Percentiles rank a stretch among this genome's conserved stretches.
Conservation (phyloP, 1,140 invertebrate genomes). For the Tetragonula clypearis region DNA sequence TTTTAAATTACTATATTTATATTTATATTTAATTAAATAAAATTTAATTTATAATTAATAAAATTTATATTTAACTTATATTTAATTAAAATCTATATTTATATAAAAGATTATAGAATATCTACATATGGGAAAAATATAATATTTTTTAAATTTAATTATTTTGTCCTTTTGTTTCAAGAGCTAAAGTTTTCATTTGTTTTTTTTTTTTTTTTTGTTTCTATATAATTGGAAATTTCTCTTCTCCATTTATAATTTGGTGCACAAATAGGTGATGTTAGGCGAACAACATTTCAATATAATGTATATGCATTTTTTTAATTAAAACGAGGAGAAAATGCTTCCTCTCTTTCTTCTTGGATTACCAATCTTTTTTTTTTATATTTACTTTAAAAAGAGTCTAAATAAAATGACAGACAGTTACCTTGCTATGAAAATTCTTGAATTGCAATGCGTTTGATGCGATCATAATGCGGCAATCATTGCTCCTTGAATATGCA, state of each 20-base stretch:
- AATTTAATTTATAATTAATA: no score
- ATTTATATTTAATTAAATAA: not conserved
- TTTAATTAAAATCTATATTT: no score
- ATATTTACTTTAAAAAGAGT: not conserved
- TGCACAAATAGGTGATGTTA: not conserved
- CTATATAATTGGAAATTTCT: not conserved
- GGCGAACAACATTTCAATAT: not conserved
- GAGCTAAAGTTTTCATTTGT: not conserved
- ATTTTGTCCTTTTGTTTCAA: not conserved
- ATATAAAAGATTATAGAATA: not conserved
- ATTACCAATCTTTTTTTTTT: not conserved
- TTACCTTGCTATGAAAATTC: not conserved
- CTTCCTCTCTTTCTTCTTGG: not conserved
- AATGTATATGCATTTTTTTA: not conserved
- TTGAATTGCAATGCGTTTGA: not conserved
- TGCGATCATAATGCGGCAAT: slow-evolving; percentile 3
- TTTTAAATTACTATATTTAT: not conserved
- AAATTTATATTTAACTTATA: no score
- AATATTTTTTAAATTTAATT: not conserved
- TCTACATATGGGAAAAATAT: not conserved
- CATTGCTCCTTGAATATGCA: not conserved
- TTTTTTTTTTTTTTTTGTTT: not conserved
- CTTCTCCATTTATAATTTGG: not conserved
- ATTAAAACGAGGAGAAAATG: not conserved
- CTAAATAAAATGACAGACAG: not conserved